Evolutionary conservation across 2,797 vertebrate genomes (phyloP).

Genomic region (Anas acuta): DNA sequence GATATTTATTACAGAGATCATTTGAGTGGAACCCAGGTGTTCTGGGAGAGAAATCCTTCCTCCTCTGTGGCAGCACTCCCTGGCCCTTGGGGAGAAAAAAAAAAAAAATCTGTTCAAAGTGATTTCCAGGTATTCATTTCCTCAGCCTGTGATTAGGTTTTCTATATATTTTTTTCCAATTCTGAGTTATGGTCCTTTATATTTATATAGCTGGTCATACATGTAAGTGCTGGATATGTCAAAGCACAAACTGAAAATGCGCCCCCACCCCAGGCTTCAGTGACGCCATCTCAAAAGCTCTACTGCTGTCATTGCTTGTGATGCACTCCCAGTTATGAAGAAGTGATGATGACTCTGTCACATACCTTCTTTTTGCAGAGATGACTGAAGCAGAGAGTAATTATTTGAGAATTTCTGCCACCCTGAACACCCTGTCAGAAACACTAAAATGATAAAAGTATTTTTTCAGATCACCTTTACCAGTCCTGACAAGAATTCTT

Average conservation of each 20-base stretch:
- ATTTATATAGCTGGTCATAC: not conserved
- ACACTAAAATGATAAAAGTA: not conserved
- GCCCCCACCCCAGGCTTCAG: too few species aligned
- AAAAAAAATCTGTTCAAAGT: constrained; percentile 39
- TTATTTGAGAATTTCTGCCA: not conserved
- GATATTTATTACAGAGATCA: not conserved
- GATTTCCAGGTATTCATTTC: constrained; percentile 63
- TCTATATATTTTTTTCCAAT: not conserved
- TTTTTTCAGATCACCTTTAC: not conserved
- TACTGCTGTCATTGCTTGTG: not conserved
- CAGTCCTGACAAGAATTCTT: not conserved
- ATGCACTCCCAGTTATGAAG: not conserved
- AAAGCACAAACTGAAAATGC: not conserved
- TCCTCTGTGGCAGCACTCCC: not conserved
- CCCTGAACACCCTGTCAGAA: not conserved
- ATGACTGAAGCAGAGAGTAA: not conserved
- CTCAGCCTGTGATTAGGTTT: constrained; percentile 6
- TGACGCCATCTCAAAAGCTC: not conserved
- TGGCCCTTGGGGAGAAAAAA: constrained; percentile 1
- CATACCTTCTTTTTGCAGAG: not conserved
- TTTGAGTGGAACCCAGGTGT: constrained; percentile 58
- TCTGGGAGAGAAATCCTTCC: constrained; percentile 24
- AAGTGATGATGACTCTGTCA: not conserved
- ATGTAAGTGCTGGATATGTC: not conserved
- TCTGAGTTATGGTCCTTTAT: not conserved